phyloP scores from a whole-genome alignment of 92 coral and sea anemone genomes.

The Pocillopora meandrina region DNA sequence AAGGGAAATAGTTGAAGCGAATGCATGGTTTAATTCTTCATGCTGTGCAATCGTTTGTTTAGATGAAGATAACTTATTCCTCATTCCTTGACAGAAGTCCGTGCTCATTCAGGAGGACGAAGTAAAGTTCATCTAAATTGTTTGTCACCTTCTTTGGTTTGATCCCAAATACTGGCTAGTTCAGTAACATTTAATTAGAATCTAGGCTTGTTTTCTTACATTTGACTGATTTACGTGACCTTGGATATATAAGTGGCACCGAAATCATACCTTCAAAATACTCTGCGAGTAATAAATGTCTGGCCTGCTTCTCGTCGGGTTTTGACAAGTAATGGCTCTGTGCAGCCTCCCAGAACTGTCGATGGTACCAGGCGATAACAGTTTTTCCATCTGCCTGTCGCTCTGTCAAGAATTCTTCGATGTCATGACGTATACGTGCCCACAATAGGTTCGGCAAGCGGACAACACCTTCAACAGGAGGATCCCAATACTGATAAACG shows the following conservation, averaged over 20 bases:
- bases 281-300: slow-evolving; percentile 85
- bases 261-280: slow-evolving; percentile 70
- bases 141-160: too few relatives aligned
- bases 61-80: too few relatives aligned
- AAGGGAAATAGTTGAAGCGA: neutral
- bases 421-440: slow-evolving; percentile 87
- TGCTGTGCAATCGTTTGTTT: too few relatives aligned
- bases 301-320: slow-evolving; percentile 50
- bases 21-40: too few relatives aligned
- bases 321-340: slow-evolving; percentile 64
- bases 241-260: too few relatives aligned
- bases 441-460: slow-evolving; percentile 91
- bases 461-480: slow-evolving; percentile 86
- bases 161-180: too few relatives aligned
- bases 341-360: slow-evolving; percentile 92
- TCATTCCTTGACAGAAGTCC: too few relatives aligned
- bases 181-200: too few relatives aligned
- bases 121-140: too few relatives aligned
- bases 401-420: slow-evolving; percentile 83
- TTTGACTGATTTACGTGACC: too few relatives aligned
- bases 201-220: too few relatives aligned
- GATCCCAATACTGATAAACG: slow-evolving; percentile 94
- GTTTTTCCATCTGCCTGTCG: slow-evolving; percentile 87
- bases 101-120: too few relatives aligned
- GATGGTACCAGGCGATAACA: slow-evolving; percentile 86